Base-by-base conservation (phyloP, 2,888 invertebrate species). In the Pyrgus malvae region DNA sequence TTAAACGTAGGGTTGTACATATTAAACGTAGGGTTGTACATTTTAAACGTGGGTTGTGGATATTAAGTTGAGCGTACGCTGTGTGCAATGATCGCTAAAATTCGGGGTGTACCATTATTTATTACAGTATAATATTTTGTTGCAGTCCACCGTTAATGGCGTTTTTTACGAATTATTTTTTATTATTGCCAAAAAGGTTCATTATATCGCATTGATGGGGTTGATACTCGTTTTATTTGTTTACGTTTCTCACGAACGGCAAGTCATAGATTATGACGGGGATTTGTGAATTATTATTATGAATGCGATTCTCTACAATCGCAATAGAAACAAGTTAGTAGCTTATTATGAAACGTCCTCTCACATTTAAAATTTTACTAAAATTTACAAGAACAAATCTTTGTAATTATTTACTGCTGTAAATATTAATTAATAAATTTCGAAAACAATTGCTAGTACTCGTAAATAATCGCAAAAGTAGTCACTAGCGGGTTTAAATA, bases 51-150 rank as follows among this genome's bases (percentile, higher is more conserved):
- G 89, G 88, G 89, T 84, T 88, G 84, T 75, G 70, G 75, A 71
- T 79, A 78, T 70, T 78, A 74, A 80, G 82, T 78, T 74, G 75
- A 81, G 78, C 84, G 83, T 74, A 78, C 65, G 74, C 67, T 78
- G 78, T 74, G 77, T 77, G 80, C 81, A 79, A 60, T 70, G 72
- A 76, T 69, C 76, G 75, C 80, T 76, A 77, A 78, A 84, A 86
- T 84, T 81, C 83, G 83, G 89, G 88, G 89, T 88, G 86, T 84
- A 80, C 83, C 80, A 78, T 90, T 80, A 89, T 89, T 90, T 90
- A 90, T 89, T 82, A 78, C 81, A 73, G 69, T 84, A 83, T 86
- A 88, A 88, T 87, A 87, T 88, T 88, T 85, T 78, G 87, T 78
- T 82, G 78, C 81, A 80, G 79, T 80, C 80, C 74, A 80, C 80